A percentile compares a stretch with the other conserved stretches of the same genome.
Conservation (phyloP, 1,140 invertebrate genomes). For the Drosophila erecta region DNA sequence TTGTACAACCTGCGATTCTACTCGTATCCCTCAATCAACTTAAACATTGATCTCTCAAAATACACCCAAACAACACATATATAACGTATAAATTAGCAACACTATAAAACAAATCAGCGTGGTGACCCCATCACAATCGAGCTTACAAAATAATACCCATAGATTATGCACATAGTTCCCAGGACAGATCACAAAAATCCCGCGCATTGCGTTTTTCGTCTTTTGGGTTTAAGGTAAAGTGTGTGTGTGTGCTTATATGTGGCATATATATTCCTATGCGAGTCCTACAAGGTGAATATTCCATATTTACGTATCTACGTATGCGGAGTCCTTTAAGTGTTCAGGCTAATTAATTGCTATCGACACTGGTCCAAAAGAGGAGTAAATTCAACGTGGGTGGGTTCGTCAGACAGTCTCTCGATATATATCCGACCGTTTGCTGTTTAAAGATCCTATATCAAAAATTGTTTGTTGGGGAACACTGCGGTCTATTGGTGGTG, state of each 20-base stretch:
- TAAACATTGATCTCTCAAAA: slow-evolving; percentile 9
- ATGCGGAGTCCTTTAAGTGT: slow-evolving; percentile 28
- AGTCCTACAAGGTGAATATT: slow-evolving; percentile 29
- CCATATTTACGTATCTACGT: slow-evolving; percentile 32
- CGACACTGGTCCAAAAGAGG: slow-evolving; percentile 36
- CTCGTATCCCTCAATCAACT: slow-evolving; percentile 1
- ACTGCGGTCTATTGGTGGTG: slow-evolving; percentile 60
- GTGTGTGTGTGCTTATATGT: slow-evolving; percentile 13
- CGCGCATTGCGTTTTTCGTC: slow-evolving; percentile 31
- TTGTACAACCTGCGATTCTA: slow-evolving; percentile 64
- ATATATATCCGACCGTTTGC: slow-evolving; percentile 12
- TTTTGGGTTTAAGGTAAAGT: not conserved
- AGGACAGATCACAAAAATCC: slow-evolving; percentile 38
- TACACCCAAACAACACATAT: slow-evolving; percentile 30
- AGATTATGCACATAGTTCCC: slow-evolving; percentile 39
- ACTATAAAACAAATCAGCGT: slow-evolving; percentile 13
- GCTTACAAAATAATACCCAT: slow-evolving; percentile 76
- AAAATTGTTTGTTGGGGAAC: slow-evolving; percentile 46
- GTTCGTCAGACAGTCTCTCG: slow-evolving; percentile 48
- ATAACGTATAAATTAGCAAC: slow-evolving; percentile 43
- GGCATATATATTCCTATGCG: slow-evolving; percentile 4
- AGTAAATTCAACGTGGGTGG: slow-evolving; percentile 50
- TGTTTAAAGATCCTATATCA: slow-evolving; percentile 19
- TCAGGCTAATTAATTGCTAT: slow-evolving; percentile 32
- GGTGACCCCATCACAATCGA: slow-evolving; percentile 29